Base-by-base conservation (phyloP, 2,113 vertebrate genomes). In the Carettochelys insculpta region DNA sequence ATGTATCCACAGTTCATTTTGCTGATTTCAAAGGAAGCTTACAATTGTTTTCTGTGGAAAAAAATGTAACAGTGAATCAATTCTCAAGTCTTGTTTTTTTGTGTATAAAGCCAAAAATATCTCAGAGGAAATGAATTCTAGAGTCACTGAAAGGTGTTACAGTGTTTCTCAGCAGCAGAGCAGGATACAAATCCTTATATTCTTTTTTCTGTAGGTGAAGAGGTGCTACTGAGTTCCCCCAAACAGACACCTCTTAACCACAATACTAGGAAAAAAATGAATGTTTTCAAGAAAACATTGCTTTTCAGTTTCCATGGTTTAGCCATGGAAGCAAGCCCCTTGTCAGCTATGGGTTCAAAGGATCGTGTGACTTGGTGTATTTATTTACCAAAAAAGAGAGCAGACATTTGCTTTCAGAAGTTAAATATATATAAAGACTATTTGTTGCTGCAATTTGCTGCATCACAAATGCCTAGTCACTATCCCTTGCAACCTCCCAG, bases 81-180 rank as follows among this genome's bases (percentile, higher is more conserved):
- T 86, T 91, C 79, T 93, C 90, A 89, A 79, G 65, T 92, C 87
- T 90, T 83, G 31, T 10, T 65, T 95, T 94, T 61, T 85, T 78
- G 17, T 90, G 76, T 88, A 89, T 79, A 90, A 92, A 94, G 84
- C 80, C 86, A 94, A 84, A 76, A 87, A 93, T 92, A 78, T 75
- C 92, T 94, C 92, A 13, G 51, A 94, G 95, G 94, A 97, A 95
- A 96, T 82, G 2, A 95, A 78, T 95, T 90, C 85, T 86, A 94
- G 89, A 96, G 86, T 68, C 90, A 85, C 77, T 80, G 80, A 2
- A 89, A 94, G 94, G 80, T 80, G 85, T 79, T 91, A 80, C 93
- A 92, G 82, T 20, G 53, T 86, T 92, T 93, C 87, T 82, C 29
- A 90, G 61, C 82, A 47, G 83, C 82, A 88, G 27, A 94, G 65